phyloP scores from a whole-genome alignment of 2,888 invertebrate genomes.

The Hydropsyche betteni region DNA sequence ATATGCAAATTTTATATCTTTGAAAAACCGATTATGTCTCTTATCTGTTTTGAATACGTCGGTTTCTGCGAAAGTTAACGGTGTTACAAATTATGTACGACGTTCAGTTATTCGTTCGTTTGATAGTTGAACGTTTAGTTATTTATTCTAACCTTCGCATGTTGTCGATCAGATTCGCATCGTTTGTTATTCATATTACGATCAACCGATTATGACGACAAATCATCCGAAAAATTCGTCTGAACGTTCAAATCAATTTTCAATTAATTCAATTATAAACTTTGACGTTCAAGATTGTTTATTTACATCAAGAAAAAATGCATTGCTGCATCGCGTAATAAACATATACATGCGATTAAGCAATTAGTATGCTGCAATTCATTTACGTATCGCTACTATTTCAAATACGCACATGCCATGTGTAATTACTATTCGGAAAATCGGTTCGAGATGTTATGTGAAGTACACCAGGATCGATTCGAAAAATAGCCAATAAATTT shows the following conservation, averaged over 20 bases:
- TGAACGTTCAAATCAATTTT: neutral
- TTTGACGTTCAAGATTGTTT: neutral
- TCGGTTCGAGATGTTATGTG: no score
- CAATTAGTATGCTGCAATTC: constrained; percentile 17
- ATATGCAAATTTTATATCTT: neutral
- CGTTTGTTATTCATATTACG: constrained; percentile 2
- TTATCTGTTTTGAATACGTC: neutral
- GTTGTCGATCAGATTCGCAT: constrained; percentile 8
- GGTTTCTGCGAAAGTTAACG: constrained; percentile 1
- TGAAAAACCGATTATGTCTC: neutral
- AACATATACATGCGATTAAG: neutral
- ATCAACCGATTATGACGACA: no score
- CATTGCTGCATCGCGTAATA: neutral
- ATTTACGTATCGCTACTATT: neutral
- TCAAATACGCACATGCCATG: neutral
- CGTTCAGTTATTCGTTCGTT: constrained; percentile 16
- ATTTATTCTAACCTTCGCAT: constrained; percentile 13
- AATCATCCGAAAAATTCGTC: no score
- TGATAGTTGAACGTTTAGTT: constrained; percentile 9
- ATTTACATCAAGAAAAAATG: constrained; percentile 1
- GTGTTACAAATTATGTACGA: neutral
- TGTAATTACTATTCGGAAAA: no score
- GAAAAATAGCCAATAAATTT: no score
- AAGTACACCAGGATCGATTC: no score
- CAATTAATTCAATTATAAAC: neutral